These are phyloP conservation scores for Syrista parreyssii DNA, from an alignment of 2,888 invertebrate genomes.

Conservation along the genomic window DNA sequence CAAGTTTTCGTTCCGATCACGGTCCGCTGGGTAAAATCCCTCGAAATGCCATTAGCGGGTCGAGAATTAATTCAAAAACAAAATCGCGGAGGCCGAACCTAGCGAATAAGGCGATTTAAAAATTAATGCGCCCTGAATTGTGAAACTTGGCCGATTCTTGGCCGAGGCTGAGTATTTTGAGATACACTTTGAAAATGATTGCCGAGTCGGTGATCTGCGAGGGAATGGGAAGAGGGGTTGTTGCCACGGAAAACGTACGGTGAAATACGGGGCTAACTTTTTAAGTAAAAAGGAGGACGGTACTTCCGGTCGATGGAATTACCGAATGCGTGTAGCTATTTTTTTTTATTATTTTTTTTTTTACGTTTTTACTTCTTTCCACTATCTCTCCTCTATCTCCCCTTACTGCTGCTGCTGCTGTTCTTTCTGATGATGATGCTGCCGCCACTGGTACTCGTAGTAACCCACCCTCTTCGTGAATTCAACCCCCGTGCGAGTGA, in stretches of 20 bases:
- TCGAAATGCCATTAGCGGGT: slow-evolving; percentile 18
- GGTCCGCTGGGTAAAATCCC: slow-evolving; percentile 9
- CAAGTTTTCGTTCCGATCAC: too few relatives aligned
- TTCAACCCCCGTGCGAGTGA: neutral
- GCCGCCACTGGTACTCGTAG: too few relatives aligned
- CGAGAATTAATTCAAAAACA: slow-evolving; percentile 18
- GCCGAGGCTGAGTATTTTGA: too few relatives aligned
- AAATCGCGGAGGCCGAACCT: slow-evolving; percentile 8
- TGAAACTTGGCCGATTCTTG: neutral
- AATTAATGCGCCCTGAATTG: slow-evolving; percentile 33
- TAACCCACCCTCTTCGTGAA: neutral
- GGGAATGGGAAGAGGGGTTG: neutral
- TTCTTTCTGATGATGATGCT: neutral
- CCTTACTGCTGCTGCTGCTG: neutral
- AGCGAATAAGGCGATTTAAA: slow-evolving; percentile 33
- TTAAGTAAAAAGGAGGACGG: neutral
- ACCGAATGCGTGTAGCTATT: neutral
- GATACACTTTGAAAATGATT: too few relatives aligned
- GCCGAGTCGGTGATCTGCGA: neutral
- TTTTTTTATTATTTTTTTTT: neutral
- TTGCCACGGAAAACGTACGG: neutral
- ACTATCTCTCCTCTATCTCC: too few relatives aligned
- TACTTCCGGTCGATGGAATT: neutral
- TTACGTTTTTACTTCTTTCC: neutral
- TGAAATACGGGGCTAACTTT: neutral